These are phyloP conservation scores for Rhineura floridana DNA, from an alignment of 2,113 vertebrate genomes.

Conservation along the genomic window DNA sequence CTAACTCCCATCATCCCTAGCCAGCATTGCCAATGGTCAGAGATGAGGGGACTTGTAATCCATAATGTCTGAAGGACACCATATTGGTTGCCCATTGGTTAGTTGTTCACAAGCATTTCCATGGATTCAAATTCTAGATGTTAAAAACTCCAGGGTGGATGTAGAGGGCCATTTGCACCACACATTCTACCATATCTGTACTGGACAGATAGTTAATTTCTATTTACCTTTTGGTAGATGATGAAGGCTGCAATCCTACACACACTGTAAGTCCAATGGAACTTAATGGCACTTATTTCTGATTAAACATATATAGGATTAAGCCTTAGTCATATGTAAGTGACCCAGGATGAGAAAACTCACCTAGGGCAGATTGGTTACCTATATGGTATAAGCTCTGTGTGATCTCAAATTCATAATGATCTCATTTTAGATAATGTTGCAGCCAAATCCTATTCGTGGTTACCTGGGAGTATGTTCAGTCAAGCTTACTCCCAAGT, in stretches of 20 bases:
- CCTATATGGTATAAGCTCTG: neutral
- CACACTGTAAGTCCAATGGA: too few relatives aligned
- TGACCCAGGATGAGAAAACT: neutral
- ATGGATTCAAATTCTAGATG: neutral
- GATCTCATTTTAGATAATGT: neutral
- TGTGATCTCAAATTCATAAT: neutral
- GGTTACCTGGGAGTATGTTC: neutral
- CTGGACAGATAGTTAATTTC: neutral
- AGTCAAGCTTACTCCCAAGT: neutral
- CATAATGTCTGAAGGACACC: too few relatives aligned
- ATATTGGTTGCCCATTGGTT: too few relatives aligned
- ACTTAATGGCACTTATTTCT: too few relatives aligned
- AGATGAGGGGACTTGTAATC: too few relatives aligned
- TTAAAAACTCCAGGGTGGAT: neutral
- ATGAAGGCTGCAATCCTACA: too few relatives aligned
- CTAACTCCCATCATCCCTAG: too few relatives aligned
- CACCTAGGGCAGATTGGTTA: neutral
- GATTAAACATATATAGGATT: too few relatives aligned
- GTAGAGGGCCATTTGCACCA: neutral
- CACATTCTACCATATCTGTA: neutral
- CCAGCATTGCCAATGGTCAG: too few relatives aligned
- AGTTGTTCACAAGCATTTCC: rapidly evolving
- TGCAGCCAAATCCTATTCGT: neutral
- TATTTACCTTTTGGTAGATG: neutral
- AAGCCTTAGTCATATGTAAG: too few relatives aligned